Percentiles rank a stretch among this genome's conserved stretches.
Evolutionary conservation across 1,140 invertebrate species (phyloP).

Genomic region (Bombus turneri): DNA sequence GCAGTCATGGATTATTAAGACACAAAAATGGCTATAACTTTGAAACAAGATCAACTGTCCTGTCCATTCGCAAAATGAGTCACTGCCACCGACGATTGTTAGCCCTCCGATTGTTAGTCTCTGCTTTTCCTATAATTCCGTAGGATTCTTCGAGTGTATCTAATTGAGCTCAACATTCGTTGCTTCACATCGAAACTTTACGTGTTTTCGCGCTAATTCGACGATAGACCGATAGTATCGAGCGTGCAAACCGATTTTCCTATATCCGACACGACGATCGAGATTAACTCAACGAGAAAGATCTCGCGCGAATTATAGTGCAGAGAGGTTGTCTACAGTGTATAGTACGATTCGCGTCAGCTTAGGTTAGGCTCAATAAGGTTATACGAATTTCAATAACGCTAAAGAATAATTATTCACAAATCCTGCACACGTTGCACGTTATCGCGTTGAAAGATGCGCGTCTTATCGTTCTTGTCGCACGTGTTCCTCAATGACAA

Average conservation of each 20-base stretch:
- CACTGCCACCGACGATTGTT: too few relatives aligned
- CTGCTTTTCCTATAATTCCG: neutral
- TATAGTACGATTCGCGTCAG: neutral
- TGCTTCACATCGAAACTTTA: neutral
- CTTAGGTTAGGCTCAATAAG: neutral
- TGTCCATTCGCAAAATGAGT: too few relatives aligned
- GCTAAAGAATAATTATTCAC: neutral
- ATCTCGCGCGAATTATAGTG: neutral
- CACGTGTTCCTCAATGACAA: neutral
- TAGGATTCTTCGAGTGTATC: neutral
- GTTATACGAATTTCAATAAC: neutral
- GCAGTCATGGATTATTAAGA: too few relatives aligned
- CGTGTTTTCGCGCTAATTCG: neutral
- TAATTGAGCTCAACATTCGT: neutral
- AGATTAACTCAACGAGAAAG: neutral
- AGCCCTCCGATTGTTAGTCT: neutral
- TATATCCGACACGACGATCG: neutral
- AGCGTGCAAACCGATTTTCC: neutral
- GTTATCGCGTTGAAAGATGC: neutral
- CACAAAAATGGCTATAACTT: too few relatives aligned
- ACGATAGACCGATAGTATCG: too few relatives aligned
- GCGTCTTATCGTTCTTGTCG: neutral
- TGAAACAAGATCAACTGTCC: too few relatives aligned
- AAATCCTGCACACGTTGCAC: neutral
- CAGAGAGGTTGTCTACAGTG: neutral